Conservation (phyloP, 2,797 vertebrate genomes). For the Poeciliopsis gracilis region DNA sequence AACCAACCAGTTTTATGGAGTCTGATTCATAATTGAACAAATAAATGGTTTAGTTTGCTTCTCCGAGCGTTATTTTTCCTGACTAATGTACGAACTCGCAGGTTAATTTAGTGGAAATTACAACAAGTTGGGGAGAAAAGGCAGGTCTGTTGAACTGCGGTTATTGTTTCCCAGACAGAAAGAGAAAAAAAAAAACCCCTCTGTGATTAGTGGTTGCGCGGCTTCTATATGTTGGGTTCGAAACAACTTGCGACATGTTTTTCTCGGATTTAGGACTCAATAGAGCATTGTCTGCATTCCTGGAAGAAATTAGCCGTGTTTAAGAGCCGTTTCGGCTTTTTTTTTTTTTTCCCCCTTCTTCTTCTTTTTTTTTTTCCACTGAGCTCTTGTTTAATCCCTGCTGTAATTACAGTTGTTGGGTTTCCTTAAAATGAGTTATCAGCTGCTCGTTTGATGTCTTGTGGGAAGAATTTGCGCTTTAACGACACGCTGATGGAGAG, state of each 20-base stretch:
- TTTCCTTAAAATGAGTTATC: constrained; percentile 44
- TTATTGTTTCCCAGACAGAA: not conserved
- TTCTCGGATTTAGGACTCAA: constrained; percentile 46
- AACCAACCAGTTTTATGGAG: not conserved
- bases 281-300: constrained; percentile 62
- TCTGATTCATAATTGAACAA: not conserved
- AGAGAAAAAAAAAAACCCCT: not conserved
- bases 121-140: not conserved
- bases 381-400: constrained; percentile 45
- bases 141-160: not conserved
- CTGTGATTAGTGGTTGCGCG: constrained; percentile 16
- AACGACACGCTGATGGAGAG: constrained; percentile 21
- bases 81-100: not conserved
- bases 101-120: not conserved
- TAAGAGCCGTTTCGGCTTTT: constrained; percentile 35
- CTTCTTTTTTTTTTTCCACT: constrained; percentile 4
- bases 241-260: constrained; percentile 44
- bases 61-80: not conserved
- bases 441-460: constrained; percentile 28
- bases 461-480: constrained; percentile 21
- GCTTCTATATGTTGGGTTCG: constrained; percentile 38
- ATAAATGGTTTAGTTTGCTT: not conserved
- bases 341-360: not conserved
- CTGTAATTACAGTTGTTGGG: constrained; percentile 53
- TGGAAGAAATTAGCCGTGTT: constrained; percentile 57